A percentile compares a stretch with the other conserved stretches of the same genome.
Conservation (phyloP, 2,113 vertebrate species). For the Bubo bubo region DNA sequence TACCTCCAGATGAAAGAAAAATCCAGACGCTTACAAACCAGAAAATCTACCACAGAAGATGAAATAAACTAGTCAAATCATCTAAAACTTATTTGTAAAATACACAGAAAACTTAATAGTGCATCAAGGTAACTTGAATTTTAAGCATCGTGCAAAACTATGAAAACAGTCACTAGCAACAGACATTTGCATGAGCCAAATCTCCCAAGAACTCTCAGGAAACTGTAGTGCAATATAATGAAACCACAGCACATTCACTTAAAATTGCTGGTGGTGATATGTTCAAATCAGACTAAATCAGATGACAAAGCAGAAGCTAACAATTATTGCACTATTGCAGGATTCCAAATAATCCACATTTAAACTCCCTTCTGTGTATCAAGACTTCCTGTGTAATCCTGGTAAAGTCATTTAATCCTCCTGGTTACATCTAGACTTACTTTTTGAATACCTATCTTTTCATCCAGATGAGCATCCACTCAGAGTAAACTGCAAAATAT, state of each 20-base stretch:
- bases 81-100: neutral
- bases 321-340: neutral
- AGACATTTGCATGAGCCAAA: neutral
- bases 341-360: neutral
- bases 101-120: neutral
- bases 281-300: neutral
- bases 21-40: neutral
- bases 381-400: neutral
- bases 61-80: neutral
- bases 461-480: neutral
- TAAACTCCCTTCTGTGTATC: neutral
- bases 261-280: neutral
- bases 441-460: neutral
- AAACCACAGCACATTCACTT: neutral
- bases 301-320: neutral
- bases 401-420: neutral
- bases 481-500: neutral
- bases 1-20: neutral
- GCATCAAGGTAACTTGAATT: neutral
- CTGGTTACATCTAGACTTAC: neutral
- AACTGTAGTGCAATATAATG: neutral
- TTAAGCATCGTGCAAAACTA: neutral
- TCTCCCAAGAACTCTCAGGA: neutral
- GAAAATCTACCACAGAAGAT: neutral
- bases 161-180: neutral